These are phyloP conservation scores for Anableps anableps DNA, from an alignment of 2,797 vertebrate species.

Conservation along the genomic window DNA sequence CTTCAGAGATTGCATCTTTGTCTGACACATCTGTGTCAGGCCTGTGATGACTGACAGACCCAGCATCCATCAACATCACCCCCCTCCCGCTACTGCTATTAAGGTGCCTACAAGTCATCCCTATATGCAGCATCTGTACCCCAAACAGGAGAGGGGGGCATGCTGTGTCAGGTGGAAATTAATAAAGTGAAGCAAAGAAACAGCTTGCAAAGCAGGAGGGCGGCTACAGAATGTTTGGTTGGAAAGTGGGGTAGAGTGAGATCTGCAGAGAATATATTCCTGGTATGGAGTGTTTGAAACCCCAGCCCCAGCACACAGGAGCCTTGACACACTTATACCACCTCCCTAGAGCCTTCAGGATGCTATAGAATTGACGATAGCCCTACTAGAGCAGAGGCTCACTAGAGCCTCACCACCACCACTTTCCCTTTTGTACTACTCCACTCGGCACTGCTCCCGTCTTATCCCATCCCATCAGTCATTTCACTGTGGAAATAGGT, in stretches of 20 bases:
- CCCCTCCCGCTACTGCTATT: conserved; percentile 31
- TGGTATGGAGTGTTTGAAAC: conserved; percentile 49
- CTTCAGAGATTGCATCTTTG: conserved; percentile 55
- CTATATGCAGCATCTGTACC: conserved; percentile 36
- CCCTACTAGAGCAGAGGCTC: conserved; percentile 60
- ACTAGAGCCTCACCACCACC: conserved; percentile 47
- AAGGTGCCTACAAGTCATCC: conserved; percentile 62
- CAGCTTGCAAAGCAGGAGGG: conserved; percentile 43
- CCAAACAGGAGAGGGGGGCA: conserved; percentile 5
- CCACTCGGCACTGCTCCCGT: conserved; percentile 33
- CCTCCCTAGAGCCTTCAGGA: conserved; percentile 47
- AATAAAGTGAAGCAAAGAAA: conserved; percentile 46
- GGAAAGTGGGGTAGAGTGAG: conserved; percentile 17
- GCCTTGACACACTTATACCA: conserved; percentile 71
- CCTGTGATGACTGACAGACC: conserved; percentile 61
- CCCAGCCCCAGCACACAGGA: conserved; percentile 58
- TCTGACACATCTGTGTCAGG: conserved; percentile 64
- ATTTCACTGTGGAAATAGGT: conserved; percentile 62
- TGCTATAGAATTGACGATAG: conserved; percentile 57
- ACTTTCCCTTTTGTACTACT: conserved; percentile 51
- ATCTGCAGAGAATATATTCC: conserved; percentile 43
- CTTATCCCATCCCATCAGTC: conserved; percentile 67
- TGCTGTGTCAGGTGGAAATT: conserved; percentile 46
- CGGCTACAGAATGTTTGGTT: conserved; percentile 23
- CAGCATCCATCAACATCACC: conserved; percentile 52